Percentiles rank a stretch among this genome's conserved stretches.
Evolutionary conservation across 2,113 vertebrate genomes (phyloP).

Genomic region (Cygnus buccinator): DNA sequence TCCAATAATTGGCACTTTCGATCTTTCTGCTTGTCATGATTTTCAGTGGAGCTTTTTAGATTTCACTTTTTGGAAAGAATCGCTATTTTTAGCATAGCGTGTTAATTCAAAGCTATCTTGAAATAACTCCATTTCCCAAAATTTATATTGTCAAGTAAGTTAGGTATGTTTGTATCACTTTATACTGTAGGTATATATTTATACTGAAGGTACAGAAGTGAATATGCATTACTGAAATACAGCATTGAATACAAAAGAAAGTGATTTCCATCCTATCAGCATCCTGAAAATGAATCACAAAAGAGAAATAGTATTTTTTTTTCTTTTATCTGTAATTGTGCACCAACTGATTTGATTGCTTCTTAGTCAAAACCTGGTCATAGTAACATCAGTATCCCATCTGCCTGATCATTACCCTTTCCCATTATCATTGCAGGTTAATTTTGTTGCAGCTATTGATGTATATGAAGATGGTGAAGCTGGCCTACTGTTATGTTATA

Average conservation of each 20-base stretch:
- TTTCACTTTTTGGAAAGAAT: neutral
- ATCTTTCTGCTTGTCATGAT: neutral
- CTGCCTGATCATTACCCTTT: constrained; percentile 22
- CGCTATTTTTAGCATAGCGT: neutral
- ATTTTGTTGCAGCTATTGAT: constrained; percentile 97
- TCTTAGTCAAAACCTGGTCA: neutral
- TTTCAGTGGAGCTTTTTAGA: neutral
- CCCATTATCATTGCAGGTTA: constrained; percentile 86
- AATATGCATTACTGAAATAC: neutral
- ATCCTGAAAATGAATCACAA: neutral
- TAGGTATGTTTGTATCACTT: neutral
- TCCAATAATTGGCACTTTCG: neutral
- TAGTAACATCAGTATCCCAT: neutral
- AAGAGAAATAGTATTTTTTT: neutral
- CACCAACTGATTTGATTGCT: neutral
- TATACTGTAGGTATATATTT: neutral
- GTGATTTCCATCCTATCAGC: neutral
- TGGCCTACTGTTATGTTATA: constrained; percentile 93
- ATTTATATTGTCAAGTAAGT: neutral
- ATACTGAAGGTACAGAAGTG: neutral
- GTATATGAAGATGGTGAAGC: constrained; percentile 99
- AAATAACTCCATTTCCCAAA: neutral
- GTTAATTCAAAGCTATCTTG: neutral
- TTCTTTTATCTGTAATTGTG: neutral
- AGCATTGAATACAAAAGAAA: neutral